A percentile compares a stretch with the other conserved stretches of the same genome.
These are phyloP conservation scores for Hirudinaria manillensis DNA, from an alignment of 2,888 invertebrate genomes.

Conservation along the genomic window DNA sequence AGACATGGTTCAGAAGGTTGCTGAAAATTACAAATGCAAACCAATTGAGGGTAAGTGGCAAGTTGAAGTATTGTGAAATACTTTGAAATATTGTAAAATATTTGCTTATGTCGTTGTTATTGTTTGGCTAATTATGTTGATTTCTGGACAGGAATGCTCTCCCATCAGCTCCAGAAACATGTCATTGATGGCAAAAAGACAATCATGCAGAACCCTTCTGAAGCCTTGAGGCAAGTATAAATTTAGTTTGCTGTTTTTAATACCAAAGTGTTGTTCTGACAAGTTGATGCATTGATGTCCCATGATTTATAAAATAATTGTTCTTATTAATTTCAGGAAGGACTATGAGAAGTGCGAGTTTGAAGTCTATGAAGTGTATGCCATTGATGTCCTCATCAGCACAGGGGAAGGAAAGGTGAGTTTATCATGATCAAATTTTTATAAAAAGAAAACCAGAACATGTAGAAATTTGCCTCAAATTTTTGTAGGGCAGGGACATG, in stretches of 20 bases:
- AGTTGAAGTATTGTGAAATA: neutral
- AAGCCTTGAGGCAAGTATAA: slow-evolving; percentile 67
- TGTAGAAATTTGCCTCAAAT: neutral
- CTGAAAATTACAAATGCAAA: slow-evolving; percentile 87
- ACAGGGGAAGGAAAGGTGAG: slow-evolving; percentile 77
- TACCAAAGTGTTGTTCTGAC: neutral
- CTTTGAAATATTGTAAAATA: neutral
- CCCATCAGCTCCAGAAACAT: slow-evolving; percentile 75
- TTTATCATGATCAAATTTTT: neutral
- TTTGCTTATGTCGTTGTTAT: neutral
- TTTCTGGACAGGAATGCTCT: slow-evolving; percentile 56
- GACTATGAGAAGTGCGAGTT: slow-evolving; percentile 94
- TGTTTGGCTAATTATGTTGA: neutral
- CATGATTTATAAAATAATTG: neutral
- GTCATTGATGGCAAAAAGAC: slow-evolving; percentile 95
- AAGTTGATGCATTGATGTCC: neutral
- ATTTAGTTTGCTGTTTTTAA: neutral
- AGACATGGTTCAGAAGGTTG: slow-evolving; percentile 83
- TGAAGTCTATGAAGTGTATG: slow-evolving; percentile 94
- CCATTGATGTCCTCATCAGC: slow-evolving; percentile 93
- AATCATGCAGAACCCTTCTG: slow-evolving; percentile 92
- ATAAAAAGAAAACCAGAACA: neutral
- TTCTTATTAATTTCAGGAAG: slow-evolving; percentile 59
- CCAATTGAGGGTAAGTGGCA: slow-evolving; percentile 84
- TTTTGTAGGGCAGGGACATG: slow-evolving; percentile 59